phyloP scores from a whole-genome alignment of 2,797 vertebrate species.

The Chelon labrosus region DNA sequence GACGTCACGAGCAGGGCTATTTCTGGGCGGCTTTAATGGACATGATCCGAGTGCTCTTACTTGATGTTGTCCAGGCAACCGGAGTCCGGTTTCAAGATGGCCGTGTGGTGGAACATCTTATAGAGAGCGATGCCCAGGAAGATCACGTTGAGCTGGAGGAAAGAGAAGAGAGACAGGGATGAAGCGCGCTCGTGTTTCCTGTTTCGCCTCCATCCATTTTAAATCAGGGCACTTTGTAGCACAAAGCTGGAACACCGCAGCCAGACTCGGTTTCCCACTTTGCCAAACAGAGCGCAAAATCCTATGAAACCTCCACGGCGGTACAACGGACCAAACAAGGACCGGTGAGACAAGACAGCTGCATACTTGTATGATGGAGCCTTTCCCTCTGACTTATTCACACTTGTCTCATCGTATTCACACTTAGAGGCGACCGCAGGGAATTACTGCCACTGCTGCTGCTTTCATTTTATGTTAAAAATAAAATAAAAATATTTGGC shows the following conservation, averaged over 20 bases:
- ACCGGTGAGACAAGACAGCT: conserved; percentile 55
- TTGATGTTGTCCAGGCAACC: conserved; percentile 99
- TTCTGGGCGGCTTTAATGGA: conserved; percentile 62
- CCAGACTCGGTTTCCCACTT: conserved; percentile 69
- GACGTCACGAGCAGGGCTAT: conserved; percentile 40
- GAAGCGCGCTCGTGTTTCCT: conserved; percentile 42
- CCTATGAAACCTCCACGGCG: conserved; percentile 49
- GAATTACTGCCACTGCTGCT: conserved; percentile 39
- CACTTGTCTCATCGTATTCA: conserved; percentile 72
- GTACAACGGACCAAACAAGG: conserved; percentile 38
- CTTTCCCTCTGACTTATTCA: conserved; percentile 67
- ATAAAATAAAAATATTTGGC: background rate
- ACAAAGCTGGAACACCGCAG: conserved; percentile 44
- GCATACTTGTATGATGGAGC: conserved; percentile 52
- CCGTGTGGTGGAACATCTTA: conserved; percentile 99
- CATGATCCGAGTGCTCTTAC: conserved; percentile 86
- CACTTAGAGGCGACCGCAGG: conserved; percentile 52
- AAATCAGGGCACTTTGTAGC: conserved; percentile 73
- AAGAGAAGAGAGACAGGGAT: conserved; percentile 3
- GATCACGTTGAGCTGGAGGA: conserved; percentile 97
- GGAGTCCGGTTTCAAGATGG: conserved; percentile 98
- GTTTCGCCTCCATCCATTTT: conserved; percentile 71
- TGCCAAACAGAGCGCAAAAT: conserved; percentile 82
- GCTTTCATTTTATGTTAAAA: conserved; percentile 4
- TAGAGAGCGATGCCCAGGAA: conserved; percentile 99